Base-by-base conservation (phyloP, 2,113 vertebrate species). In the Urocynchramus pylzowi region DNA sequence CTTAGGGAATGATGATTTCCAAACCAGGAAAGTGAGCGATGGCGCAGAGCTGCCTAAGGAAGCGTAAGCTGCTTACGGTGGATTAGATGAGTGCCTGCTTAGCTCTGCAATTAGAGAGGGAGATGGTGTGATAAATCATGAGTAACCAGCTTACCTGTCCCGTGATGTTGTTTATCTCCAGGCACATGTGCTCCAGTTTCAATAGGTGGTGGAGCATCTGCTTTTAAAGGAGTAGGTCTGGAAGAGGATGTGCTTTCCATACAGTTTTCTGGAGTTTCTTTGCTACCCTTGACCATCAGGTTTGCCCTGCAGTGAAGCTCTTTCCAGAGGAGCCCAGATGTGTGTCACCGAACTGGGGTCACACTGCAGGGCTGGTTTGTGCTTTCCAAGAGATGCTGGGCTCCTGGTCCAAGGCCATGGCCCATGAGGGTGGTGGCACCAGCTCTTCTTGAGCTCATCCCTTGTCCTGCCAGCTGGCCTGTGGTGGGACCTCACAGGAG, bases 91-190 rank as follows among this genome's bases (percentile, higher is more conserved):
- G 65, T 69, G 95, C 64, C 94, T 81, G 7, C 76, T 96, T 77
- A 89, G 93, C 95, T 80, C 10, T 94, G 94, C 94, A 94, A 56
- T 93, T 87, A 88, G 91, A 45, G 54, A 74, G 69, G 95, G 95
- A 90, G 93, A 78, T 91, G 93, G 87, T 65, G 71, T 70, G 90
- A 94, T 86, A 88, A 88, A 81, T 54, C 85, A 45, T 52, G 84
- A 87, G 91, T 89, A 87, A 89, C 95, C 64, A 27, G 87, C 93
- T 96, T 95, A 96, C 95, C 95, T 96, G 94, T 80, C 93, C 93
- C 59, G 11, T 86, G 84, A 50, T 84, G 90, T 26, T 82, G 78
- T 80, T 96, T 69, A 67, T 91, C 82, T 80, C 71, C 0, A 0
- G 91, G 90, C 78, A 52, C 39, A 9, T 54, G 89, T n/a, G 82